phyloP scores from a whole-genome alignment of 2,797 vertebrate genomes.

The Bryconaethiops microstoma region DNA sequence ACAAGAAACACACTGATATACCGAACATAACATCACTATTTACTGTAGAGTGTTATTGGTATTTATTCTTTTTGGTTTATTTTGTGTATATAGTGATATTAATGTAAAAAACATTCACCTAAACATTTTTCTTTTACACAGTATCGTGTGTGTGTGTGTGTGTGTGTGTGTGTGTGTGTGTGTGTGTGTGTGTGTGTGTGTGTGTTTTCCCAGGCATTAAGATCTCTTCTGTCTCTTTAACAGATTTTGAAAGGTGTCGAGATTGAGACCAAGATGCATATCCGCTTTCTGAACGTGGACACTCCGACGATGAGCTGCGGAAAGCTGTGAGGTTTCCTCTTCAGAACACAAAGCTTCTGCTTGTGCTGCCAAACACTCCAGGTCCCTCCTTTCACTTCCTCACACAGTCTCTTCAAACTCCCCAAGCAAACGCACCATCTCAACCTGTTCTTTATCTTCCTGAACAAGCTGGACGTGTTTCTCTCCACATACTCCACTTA shows the following conservation, averaged over 20 bases:
- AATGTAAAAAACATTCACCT: too few relatives aligned
- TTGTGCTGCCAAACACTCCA: background rate
- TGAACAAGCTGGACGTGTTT: background rate
- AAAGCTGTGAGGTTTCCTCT: conserved; percentile 71
- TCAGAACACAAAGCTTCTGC: conserved; percentile 17
- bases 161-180: too few relatives aligned
- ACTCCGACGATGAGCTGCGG: conserved; percentile 79
- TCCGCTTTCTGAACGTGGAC: conserved; percentile 89
- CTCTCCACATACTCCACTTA: background rate
- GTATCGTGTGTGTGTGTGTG: too few relatives aligned
- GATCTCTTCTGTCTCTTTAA: background rate
- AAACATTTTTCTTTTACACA: too few relatives aligned
- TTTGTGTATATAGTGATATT: too few relatives aligned
- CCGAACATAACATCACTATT: too few relatives aligned
- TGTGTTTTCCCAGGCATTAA: too few relatives aligned
- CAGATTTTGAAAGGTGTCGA: conserved; percentile 92
- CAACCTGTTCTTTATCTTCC: background rate
- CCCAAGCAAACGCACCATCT: background rate
- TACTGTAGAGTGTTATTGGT: too few relatives aligned
- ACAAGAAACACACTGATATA: too few relatives aligned
- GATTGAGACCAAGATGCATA: conserved; percentile 93
- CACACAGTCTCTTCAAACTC: background rate
- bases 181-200: too few relatives aligned
- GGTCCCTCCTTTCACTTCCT: background rate
- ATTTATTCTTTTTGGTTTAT: too few relatives aligned